Base-by-base conservation (phyloP, 2,113 vertebrate species). In the Elephantulus edwardii region DNA sequence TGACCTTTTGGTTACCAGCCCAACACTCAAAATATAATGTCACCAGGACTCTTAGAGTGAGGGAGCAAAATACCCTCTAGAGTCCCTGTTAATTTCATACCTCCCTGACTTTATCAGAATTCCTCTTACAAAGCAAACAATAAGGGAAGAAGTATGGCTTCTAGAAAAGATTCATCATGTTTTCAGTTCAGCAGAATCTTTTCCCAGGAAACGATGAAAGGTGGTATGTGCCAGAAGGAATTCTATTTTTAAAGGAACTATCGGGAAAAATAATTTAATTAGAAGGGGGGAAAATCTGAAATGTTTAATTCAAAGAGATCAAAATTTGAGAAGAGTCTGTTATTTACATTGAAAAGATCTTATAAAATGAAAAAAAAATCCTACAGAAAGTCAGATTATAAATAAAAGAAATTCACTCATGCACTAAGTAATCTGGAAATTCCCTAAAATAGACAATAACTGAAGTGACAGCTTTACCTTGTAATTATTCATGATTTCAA, bases 401-500 rank as follows among this genome's bases (percentile, higher is more conserved):
- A 81, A 44, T 46, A 12, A 75, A 87, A 80, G 48, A 44, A 78
- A 60, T 24, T 80, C 42, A 56, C 35, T 16, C 75, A 42, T 52
- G 11, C 8, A 50, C 28, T 40, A 48, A 8, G 56, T 74, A 38
- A 75, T 46, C 46, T 38, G 5, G 33, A 89, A 87, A 85, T 66
- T 40, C 56, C 70, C 38, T 58, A 56, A 89, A 92, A 13, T 8
- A 66, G 16, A 24, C 9, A 62, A 4, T 75, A 86, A 70, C 71
- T 64, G 40, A 24, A 40, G 42, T 16, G 42, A 22, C 35, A 76
- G 20, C 90, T 97, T 98, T 96, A 98, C 98, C 97, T 98, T 98
- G 48, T 99, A 99, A 96, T 98, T 97, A 89, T 98, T 97, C 98
- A 98, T 98, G 95, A 99, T 97, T 82, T 97, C 94, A n/a, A 96